Base-by-base conservation (phyloP, 2,797 vertebrate species). In the Stomatorhinus walkeri region DNA sequence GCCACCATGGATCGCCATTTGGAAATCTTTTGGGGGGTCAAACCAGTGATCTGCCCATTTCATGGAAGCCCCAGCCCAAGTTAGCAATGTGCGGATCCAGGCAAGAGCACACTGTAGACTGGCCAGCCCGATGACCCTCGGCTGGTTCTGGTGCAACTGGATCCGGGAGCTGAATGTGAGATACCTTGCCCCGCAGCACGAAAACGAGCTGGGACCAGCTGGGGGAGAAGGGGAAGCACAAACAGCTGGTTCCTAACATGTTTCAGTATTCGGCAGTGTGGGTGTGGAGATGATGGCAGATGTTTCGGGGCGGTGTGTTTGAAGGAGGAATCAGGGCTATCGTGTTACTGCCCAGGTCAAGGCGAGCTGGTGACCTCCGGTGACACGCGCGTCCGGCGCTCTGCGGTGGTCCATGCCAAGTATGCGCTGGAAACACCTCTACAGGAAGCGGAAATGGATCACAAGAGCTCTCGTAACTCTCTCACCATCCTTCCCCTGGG, bases 331-430 rank as follows among this genome's bases (percentile, higher is more conserved):
- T 92, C 94, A 90, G 85, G 87, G 90, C 90, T 93, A 90, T 95
- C 93, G 90, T 85, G 89, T 96, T 96, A 94, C 93, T 92, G 79
- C 56, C 89, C 91, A 91, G 92, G 93, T 95, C 54, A 92, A 92
- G 94, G 94, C 91, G 92, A 93, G 90, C 91, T 87, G 85, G 88
- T 92, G 90, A 94, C 93, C 93, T 93, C 91, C 90, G 92, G 94
- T 93, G 95, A 93, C 93, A 90, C 81, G 89, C 51, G 24, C 7
- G 28, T 86, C 85, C 85, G 16, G n/a, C 28, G 3, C 51, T 16
- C 16, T 54, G 51, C 10, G 16, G 85, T 86, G 85, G 52, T 36
- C 51, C 16, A 12, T 86, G 52, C 46, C 22, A 46, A 49, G 24
- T 52, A 51, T 51, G 22, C 51, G n/a, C 16, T 51, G 48, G 81